Conservation (phyloP, 2,113 vertebrate genomes). For the Tricholaema leucomelas region DNA sequence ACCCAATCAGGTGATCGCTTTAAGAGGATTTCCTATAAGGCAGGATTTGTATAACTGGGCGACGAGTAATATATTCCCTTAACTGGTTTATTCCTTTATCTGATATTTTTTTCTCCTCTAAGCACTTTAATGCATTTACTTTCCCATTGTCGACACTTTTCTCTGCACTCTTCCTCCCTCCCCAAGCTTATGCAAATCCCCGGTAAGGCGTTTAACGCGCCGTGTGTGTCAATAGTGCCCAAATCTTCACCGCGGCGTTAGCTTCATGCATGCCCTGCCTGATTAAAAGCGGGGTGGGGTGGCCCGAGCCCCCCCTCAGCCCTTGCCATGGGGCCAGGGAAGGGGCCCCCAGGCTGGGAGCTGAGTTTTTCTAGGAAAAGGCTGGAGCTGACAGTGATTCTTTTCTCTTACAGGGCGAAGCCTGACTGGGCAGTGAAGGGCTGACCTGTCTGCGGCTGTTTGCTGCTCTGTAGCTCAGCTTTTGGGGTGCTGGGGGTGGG, state of each 20-base stretch:
- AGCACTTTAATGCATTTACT: constrained; percentile 70
- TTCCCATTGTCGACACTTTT: constrained; percentile 44
- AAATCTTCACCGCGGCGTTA: neutral
- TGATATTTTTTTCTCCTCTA: constrained; percentile 9
- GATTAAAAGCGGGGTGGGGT: neutral
- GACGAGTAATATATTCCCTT: constrained; percentile 55
- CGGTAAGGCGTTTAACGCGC: constrained; percentile 35
- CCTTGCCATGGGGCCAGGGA: neutral
- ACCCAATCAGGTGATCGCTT: constrained; percentile 55
- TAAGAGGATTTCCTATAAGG: constrained; percentile 71
- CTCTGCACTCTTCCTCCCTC: neutral
- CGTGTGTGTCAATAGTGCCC: neutral
- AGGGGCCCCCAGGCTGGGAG: neutral
- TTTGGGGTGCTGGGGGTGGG: neutral
- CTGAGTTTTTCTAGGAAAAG: constrained; percentile 11
- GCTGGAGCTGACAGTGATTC: constrained; percentile 1
- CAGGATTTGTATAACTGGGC: constrained; percentile 55
- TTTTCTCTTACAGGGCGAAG: neutral
- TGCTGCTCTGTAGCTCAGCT: constrained; percentile 5
- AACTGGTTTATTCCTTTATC: constrained; percentile 72
- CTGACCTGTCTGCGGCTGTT: neutral
- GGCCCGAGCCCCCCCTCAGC: neutral
- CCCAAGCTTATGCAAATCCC: constrained; percentile 67
- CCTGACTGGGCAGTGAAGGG: neutral
- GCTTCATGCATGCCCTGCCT: neutral